These are phyloP conservation scores for Aporrectodea caliginosa DNA, from an alignment of 1,140 invertebrate species.

Conservation along the genomic window DNA sequence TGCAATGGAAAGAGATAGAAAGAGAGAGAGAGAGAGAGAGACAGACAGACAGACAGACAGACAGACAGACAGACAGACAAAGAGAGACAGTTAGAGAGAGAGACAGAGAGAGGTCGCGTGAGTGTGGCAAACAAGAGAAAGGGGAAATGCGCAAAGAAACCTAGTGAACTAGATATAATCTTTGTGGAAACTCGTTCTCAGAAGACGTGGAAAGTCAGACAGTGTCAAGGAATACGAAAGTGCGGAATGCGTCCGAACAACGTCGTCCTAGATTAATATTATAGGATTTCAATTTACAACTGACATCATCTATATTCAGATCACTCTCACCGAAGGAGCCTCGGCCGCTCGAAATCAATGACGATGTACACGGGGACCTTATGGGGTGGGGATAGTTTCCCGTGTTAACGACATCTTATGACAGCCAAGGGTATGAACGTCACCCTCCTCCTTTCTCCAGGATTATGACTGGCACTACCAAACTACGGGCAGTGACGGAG, in stretches of 20 bases:
- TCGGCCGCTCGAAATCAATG: too few relatives aligned
- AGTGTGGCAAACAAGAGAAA: neutral
- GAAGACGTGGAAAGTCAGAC: neutral
- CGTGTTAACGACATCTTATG: too few relatives aligned
- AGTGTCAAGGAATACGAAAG: too few relatives aligned
- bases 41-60: neutral
- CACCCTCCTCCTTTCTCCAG: too few relatives aligned
- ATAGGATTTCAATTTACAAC: neutral
- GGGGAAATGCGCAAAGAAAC: neutral
- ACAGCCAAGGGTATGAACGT: too few relatives aligned
- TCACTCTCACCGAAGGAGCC: neutral
- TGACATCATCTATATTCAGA: neutral
- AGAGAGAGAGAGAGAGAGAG: constrained; percentile 1
- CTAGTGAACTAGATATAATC: neutral
- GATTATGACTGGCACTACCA: too few relatives aligned
- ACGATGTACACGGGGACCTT: too few relatives aligned
- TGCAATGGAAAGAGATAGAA: neutral
- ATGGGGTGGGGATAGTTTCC: too few relatives aligned
- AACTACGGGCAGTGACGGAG: too few relatives aligned
- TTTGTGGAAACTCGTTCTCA: neutral
- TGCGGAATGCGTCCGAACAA: neutral
- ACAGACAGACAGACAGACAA: neutral
- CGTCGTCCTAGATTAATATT: neutral
- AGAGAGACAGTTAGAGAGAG: neutral
- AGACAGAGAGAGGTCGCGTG: neutral